Conservation (phyloP, 2,113 vertebrate genomes). For the Laterallus jamaicensis region DNA sequence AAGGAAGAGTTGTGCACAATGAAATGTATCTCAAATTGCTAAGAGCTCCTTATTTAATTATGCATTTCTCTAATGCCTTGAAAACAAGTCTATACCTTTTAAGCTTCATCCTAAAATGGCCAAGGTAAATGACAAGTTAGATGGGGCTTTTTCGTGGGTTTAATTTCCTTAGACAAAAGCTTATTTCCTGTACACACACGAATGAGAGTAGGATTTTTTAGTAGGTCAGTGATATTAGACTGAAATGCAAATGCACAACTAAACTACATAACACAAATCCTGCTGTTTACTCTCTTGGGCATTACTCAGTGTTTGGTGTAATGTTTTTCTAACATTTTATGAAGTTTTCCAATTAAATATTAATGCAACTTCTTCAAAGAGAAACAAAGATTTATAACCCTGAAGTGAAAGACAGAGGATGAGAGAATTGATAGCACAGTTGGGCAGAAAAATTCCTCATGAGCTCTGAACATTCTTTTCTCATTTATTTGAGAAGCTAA, state of each 20-base stretch:
- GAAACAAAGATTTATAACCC: slow-evolving; percentile 68
- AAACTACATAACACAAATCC: slow-evolving; percentile 48
- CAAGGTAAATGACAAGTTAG: slow-evolving; percentile 23
- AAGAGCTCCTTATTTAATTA: slow-evolving; percentile 60
- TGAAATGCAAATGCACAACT: slow-evolving; percentile 70
- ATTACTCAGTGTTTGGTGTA: slow-evolving; percentile 61
- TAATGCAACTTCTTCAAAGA: slow-evolving; percentile 70
- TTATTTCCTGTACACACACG: slow-evolving; percentile 10
- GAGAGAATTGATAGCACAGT: neutral
- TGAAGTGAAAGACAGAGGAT: slow-evolving; percentile 48
- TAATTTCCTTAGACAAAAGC: slow-evolving; percentile 47
- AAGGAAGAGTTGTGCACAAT: neutral
- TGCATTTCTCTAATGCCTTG: slow-evolving; percentile 48
- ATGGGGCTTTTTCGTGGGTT: slow-evolving; percentile 7
- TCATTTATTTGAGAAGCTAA: slow-evolving; percentile 1
- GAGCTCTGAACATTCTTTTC: neutral
- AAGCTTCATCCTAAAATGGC: slow-evolving; percentile 18
- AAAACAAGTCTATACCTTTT: slow-evolving; percentile 34
- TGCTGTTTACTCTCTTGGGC: slow-evolving; percentile 64
- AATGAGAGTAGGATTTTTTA: slow-evolving; percentile 46
- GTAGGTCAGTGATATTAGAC: slow-evolving; percentile 70
- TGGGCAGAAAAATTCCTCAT: slow-evolving; percentile 35
- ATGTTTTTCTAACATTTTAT: slow-evolving; percentile 74
- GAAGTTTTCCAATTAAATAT: slow-evolving; percentile 77
- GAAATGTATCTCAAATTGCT: slow-evolving; percentile 28